These are phyloP conservation scores for Drosophila suboccidentalis DNA, from an alignment of 2,888 invertebrate genomes.

Conservation along the genomic window DNA sequence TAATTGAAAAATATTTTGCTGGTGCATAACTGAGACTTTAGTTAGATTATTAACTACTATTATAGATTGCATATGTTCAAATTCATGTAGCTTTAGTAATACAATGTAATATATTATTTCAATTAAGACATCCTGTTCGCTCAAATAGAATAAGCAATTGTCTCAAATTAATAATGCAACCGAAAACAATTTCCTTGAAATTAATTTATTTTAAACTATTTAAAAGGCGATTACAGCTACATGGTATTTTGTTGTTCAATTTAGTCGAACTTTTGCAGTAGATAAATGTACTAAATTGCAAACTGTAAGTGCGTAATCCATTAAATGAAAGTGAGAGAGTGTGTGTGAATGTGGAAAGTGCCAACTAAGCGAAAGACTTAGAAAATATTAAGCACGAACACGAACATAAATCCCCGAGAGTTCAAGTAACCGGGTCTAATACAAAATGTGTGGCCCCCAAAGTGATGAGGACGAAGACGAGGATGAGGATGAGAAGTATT, in stretches of 20 bases:
- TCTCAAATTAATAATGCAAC: not conserved
- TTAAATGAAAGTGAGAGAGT: not conserved
- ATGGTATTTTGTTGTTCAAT: not conserved
- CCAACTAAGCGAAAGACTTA: constrained; percentile 37
- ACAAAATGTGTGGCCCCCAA: constrained; percentile 23
- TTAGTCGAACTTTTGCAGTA: constrained; percentile 3
- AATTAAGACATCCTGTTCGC: not conserved
- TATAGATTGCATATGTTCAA: too few relatives aligned
- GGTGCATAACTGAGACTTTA: too few relatives aligned
- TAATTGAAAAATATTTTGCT: too few relatives aligned
- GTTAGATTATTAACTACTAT: too few relatives aligned
- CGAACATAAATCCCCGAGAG: constrained; percentile 48
- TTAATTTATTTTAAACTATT: not conserved
- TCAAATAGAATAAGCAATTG: not conserved
- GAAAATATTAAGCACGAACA: constrained; percentile 49
- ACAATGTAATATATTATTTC: not conserved
- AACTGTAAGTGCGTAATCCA: constrained; percentile 36
- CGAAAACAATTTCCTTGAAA: not conserved
- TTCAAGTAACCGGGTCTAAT: constrained; percentile 24
- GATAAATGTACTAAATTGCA: constrained; percentile 19
- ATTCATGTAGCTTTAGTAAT: too few relatives aligned
- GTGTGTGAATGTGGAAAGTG: constrained; percentile 5
- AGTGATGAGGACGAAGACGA: constrained; percentile 26
- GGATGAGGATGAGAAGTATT: constrained; percentile 32
- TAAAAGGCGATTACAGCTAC: not conserved